A percentile compares a stretch with the other conserved stretches of the same genome.
Conservation (phyloP, 1,140 invertebrate genomes). For the Calephelis virginiensis region DNA sequence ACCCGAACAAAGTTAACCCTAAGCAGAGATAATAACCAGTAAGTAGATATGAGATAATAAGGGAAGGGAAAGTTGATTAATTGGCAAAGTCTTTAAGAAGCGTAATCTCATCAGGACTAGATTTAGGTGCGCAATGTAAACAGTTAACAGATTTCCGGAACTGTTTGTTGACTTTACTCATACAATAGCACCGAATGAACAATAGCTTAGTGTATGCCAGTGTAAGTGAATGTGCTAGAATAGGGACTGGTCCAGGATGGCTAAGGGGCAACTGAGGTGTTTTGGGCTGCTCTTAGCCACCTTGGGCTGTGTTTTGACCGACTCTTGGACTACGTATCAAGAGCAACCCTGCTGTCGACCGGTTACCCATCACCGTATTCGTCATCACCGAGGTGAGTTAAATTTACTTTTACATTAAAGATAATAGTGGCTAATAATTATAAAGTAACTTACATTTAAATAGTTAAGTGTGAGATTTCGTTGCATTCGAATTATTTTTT, state of each 20-base stretch:
- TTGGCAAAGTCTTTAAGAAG: slow-evolving; percentile 58
- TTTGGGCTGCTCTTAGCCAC: slow-evolving; percentile 49
- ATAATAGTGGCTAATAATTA: too few relatives aligned
- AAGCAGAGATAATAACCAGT: slow-evolving; percentile 57
- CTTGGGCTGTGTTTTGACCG: slow-evolving; percentile 52
- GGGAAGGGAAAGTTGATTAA: slow-evolving; percentile 58
- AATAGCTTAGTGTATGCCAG: slow-evolving; percentile 43
- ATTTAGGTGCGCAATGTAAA: slow-evolving; percentile 69
- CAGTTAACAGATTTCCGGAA: slow-evolving; percentile 64
- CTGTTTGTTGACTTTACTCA: slow-evolving; percentile 58
- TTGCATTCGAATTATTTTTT: too few relatives aligned
- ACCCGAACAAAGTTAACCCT: slow-evolving; percentile 56
- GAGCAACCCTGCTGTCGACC: slow-evolving; percentile 74
- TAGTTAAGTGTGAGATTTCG: too few relatives aligned
- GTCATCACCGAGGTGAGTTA: slow-evolving; percentile 73
- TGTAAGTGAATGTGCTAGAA: slow-evolving; percentile 50
- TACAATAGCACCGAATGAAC: slow-evolving; percentile 42
- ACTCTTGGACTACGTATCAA: slow-evolving; percentile 73
- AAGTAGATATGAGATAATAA: slow-evolving; percentile 66
- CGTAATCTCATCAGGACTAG: slow-evolving; percentile 56
- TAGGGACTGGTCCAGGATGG: slow-evolving; percentile 44
- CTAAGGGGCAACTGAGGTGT: slow-evolving; percentile 46
- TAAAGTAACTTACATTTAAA: too few relatives aligned
- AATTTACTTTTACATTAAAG: neutral
- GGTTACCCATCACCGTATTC: slow-evolving; percentile 60